Evolutionary conservation across 2,113 vertebrate genomes (phyloP).

Genomic region (Malaclemys terrapin): DNA sequence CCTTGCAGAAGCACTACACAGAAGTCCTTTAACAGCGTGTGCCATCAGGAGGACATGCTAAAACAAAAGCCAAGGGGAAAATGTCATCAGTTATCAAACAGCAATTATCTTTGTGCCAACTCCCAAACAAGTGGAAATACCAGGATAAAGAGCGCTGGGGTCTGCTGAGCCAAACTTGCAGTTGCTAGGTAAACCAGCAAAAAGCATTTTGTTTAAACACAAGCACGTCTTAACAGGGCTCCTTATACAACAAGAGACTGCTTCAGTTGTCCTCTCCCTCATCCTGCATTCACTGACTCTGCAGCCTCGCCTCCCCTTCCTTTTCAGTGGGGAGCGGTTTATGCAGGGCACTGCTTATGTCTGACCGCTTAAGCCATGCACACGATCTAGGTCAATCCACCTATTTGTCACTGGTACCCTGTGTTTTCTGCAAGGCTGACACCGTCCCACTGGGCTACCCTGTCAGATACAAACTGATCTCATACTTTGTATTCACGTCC

Average conservation of each 20-base stretch:
- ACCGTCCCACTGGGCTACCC: slow-evolving; percentile 23
- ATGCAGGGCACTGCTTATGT: background rate
- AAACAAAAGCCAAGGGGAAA: slow-evolving; percentile 21
- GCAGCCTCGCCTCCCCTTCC: slow-evolving; percentile 4
- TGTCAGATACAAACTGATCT: background rate
- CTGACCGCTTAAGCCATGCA: background rate
- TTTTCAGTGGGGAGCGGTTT: background rate
- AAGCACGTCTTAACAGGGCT: background rate
- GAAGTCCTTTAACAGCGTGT: slow-evolving; percentile 19
- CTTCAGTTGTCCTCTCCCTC: background rate
- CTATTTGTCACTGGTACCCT: background rate
- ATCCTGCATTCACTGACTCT: background rate
- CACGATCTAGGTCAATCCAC: background rate
- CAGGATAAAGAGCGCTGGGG: background rate
- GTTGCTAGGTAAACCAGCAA: background rate
- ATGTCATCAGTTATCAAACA: background rate
- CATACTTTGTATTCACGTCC: slow-evolving; percentile 8
- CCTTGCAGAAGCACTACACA: background rate
- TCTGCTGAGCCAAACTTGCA: background rate
- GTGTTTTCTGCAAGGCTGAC: background rate
- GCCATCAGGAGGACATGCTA: background rate
- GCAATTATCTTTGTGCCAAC: background rate
- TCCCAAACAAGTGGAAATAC: background rate
- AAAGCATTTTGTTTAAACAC: background rate
- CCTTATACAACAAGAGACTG: background rate